Percentiles rank a stretch among this genome's conserved stretches.
phyloP scores from a whole-genome alignment of 2,888 invertebrate genomes.

The Pristionchus exspectatus region DNA sequence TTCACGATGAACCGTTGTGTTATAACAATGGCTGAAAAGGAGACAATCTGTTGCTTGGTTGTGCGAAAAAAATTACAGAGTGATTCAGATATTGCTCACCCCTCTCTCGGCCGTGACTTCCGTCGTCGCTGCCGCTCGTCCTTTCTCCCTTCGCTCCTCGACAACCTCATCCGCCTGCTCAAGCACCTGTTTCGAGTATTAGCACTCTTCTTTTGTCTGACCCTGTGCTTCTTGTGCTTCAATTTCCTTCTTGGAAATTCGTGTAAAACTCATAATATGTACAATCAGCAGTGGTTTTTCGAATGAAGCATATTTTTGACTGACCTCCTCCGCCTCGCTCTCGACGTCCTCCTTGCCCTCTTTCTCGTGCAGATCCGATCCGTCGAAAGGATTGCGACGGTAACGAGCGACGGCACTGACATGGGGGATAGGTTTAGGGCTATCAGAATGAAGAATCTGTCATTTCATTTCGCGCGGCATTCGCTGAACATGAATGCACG shows the following conservation, averaged over 20 bases:
- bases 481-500: too few species aligned
- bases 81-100: not conserved
- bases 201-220: conserved; percentile 53
- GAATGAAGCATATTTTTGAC: too few species aligned
- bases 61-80: too few species aligned
- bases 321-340: conserved; percentile 47
- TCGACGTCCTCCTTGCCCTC: conserved; percentile 36
- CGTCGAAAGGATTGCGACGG: conserved; percentile 54
- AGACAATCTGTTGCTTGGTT: too few species aligned
- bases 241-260: too few species aligned
- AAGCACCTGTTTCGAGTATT: conserved; percentile 45
- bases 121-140: not conserved
- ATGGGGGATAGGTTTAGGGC: not conserved
- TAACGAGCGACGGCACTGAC: conserved; percentile 16
- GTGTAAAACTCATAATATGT: too few species aligned
- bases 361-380: conserved; percentile 21
- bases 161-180: conserved; percentile 52
- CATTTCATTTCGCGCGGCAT: too few species aligned
- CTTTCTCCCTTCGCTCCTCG: not conserved
- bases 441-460: too few species aligned
- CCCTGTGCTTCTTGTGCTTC: too few species aligned
- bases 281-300: too few species aligned
- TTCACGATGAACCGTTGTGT: too few species aligned
- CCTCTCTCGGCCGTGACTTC: conserved; percentile 35
- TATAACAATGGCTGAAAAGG: too few species aligned